Evolutionary conservation across 2,797 vertebrate species (phyloP), one percentile per base, ranked within the genome.

Genomic region (Xerus rutilus): DNA sequence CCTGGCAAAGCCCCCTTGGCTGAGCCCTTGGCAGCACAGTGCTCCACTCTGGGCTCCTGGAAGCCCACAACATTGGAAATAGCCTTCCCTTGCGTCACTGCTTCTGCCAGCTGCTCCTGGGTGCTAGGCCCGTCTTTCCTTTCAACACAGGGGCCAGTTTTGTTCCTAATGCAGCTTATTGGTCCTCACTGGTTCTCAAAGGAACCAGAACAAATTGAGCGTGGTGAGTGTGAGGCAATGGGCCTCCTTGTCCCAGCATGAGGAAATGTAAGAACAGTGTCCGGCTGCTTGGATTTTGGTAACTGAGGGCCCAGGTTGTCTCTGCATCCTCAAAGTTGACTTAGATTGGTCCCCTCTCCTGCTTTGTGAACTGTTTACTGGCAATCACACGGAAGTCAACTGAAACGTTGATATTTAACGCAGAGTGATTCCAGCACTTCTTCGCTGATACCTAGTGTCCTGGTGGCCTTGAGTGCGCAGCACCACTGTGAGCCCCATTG

Each of bases 351-450:
- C 32, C 86, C 54, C 7, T 79, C 39, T 59, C 69, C 30, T 86
- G 81, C 28, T 76, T 35, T 13, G 2, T 0, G 77, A 57, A 47
- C 54, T 62, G 62, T 74, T 84, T 67, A 65, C 81, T 96, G 95
- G 94, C 89, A 96, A 83, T 12, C 70, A 64, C 32, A 77, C 0
- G 32, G 94, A 98, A 97, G 93, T 12, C 65, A 95, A 93, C 78
- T 64, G 81, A 94, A 94, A 84, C 83, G 64, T 52, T n/a, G 77
- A 89, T 57, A 96, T 86, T 77, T 45, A 49, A 32, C 30, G 93
- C 94, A n/a, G 91, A 84, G 62, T 30, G 73, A 94, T 89, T 93
- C 93, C 73, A 96, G 95, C 81, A 64, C 94, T 92, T 94, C 77
- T 74, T 96, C 79, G 59, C 23, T 43, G 74, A 62, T 78, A 96